Percentiles rank a stretch among this genome's conserved stretches.
Conservation (phyloP, 1,140 invertebrate species). For the Zeugodacus cucurbitae region DNA sequence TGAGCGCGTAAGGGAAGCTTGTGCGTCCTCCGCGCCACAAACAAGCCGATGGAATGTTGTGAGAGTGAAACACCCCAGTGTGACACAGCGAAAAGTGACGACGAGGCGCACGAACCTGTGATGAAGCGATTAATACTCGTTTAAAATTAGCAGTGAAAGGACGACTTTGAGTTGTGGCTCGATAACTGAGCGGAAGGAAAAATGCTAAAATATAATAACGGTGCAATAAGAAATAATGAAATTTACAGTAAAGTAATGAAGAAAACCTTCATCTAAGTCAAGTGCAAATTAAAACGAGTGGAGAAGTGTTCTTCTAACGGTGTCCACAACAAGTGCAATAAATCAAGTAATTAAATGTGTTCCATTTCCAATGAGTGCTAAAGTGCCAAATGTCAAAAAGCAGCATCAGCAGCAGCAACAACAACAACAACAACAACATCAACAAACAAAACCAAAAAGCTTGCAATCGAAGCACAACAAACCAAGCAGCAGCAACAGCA, state of each 20-base stretch:
- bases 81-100: not conserved
- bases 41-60: not conserved
- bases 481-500: not conserved
- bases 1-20: not conserved
- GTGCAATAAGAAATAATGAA: not conserved
- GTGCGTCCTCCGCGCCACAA: not conserved
- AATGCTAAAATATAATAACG: not conserved
- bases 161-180: not conserved
- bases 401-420: not conserved
- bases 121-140: not conserved
- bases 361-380: slow-evolving; percentile 36
- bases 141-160: slow-evolving; percentile 15
- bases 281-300: too few relatives aligned
- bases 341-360: slow-evolving; percentile 21
- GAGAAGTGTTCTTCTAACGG: not conserved
- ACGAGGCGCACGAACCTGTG: not conserved
- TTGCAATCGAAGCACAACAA: not conserved
- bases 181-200: not conserved
- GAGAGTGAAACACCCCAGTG: not conserved
- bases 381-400: slow-evolving; percentile 33
- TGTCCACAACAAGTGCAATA: slow-evolving; percentile 10
- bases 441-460: not conserved
- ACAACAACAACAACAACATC: not conserved
- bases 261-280: not conserved
- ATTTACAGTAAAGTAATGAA: not conserved